These are phyloP conservation scores for Drosophila putrida DNA, from an alignment of 2,888 invertebrate genomes.

Conservation along the genomic window DNA sequence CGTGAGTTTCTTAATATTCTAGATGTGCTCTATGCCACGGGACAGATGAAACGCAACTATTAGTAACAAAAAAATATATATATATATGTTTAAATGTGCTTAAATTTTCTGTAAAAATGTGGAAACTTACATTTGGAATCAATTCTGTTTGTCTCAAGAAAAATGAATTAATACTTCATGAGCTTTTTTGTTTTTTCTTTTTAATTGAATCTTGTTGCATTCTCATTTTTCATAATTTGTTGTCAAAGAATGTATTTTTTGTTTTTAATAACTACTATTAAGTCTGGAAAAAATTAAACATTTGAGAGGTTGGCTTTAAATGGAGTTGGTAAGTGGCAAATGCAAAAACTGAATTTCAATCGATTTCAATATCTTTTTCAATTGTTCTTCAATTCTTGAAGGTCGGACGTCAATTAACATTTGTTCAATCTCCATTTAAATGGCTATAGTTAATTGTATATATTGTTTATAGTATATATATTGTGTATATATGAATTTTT, in stretches of 20 bases:
- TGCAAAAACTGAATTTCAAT: constrained; percentile 8
- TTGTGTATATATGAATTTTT: constrained; percentile 35
- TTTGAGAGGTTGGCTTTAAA: constrained; percentile 20
- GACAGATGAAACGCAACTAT: constrained; percentile 84
- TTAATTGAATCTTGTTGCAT: constrained; percentile 48
- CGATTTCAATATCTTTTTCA: background rate
- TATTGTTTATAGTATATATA: constrained; percentile 34
- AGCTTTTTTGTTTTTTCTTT: constrained; percentile 1
- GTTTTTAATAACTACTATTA: constrained; percentile 38
- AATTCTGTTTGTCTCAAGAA: background rate
- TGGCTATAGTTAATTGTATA: constrained; percentile 44
- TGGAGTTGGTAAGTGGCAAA: constrained; percentile 7
- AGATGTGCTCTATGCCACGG: constrained; percentile 88
- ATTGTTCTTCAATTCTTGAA: constrained; percentile 4
- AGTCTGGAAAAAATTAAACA: constrained; percentile 45
- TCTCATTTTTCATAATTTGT: constrained; percentile 22
- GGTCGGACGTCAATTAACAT: constrained; percentile 43
- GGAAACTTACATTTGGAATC: constrained; percentile 5
- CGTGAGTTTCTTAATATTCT: constrained; percentile 89
- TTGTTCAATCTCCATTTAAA: constrained; percentile 47
- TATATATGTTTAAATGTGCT: background rate
- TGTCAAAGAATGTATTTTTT: constrained; percentile 31
- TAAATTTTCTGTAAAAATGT: constrained; percentile 45
- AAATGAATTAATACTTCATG: constrained; percentile 2
- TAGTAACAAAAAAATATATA: constrained; percentile 38